Evolutionary conservation across 2,797 vertebrate genomes (phyloP), one percentile per base, ranked within the genome.

Genomic region (Octomys mimax): DNA sequence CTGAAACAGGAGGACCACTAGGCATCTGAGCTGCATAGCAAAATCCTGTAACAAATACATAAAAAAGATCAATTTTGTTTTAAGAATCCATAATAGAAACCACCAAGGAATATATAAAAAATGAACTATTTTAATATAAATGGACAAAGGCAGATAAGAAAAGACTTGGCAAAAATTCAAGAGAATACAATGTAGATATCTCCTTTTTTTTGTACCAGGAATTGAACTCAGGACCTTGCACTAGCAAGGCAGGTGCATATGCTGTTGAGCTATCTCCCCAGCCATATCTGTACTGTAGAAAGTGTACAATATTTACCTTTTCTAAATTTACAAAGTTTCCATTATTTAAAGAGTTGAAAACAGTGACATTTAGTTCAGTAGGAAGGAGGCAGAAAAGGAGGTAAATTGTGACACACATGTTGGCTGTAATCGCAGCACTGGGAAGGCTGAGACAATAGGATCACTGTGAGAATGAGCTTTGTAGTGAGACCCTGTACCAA

Each of bases 11-110:
- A 54, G 54, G 14, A 18, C 14, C 52, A 54, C 14, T 54, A 54
- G 11, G 52, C 11, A 54, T 54, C 52, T 54, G 52, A 54, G 12
- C 1, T 54, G 11, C 11, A 11, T 54, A 54, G 13, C 52, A 54
- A 54, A 11, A 54, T 13, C 52, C 11, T 54, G 13, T 13, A 54
- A 54, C 52, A 54, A 12, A 54, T 54, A 54, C 11, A 54, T 12
- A 14, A 54, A 54, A 54, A 54, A 54, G 13, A 54, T 49, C 46
- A 54, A 54, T 54, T 12, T 54, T 49, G 46, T 54, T 54, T 54
- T 24, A 89, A 95, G 75, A 95, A 68, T 89, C 1, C 46, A 95
- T 10, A 94, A 9, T 79, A 78, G 24, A 46, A 73, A 75, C 21
- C 2, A 78, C 3, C 0, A 89, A 33, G 16, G 10, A 86, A 78